These are phyloP conservation scores for Brachionichthys hirsutus DNA, from an alignment of 2,113 vertebrate genomes.

Conservation along the genomic window DNA sequence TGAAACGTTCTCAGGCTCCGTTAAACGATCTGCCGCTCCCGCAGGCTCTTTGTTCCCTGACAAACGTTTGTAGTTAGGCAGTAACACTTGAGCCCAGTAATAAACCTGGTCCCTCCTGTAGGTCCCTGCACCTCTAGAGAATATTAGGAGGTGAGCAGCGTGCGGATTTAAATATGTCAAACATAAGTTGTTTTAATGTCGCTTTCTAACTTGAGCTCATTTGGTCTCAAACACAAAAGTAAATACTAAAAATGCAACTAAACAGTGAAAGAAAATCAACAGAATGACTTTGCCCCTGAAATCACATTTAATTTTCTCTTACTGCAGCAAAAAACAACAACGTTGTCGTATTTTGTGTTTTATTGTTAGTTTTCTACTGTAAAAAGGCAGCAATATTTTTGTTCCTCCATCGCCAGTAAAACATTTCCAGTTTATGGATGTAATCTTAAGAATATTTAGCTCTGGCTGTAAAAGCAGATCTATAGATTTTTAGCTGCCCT, in stretches of 20 bases:
- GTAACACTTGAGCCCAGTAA: background rate
- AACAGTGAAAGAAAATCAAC: too few species aligned
- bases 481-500: background rate
- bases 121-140: background rate
- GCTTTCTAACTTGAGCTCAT: background rate
- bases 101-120: background rate
- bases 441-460: background rate
- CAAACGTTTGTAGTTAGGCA: conserved; percentile 6
- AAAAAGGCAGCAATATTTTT: too few species aligned
- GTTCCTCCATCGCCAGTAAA: too few species aligned
- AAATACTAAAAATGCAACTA: too few species aligned
- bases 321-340: too few species aligned
- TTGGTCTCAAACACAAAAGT: background rate
- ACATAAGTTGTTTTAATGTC: background rate
- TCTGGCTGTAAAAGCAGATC: background rate
- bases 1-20: conserved; percentile 34
- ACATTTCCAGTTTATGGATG: too few species aligned
- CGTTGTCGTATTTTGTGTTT: too few species aligned
- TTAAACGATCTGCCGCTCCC: conserved; percentile 7
- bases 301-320: too few species aligned
- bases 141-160: background rate
- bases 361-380: too few species aligned
- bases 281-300: too few species aligned
- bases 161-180: background rate
- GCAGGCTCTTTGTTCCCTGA: conserved; percentile 25